A percentile compares a stretch with the other conserved stretches of the same genome.
Conservation (phyloP, 2,113 vertebrate species). For the cat (Felis catus) region DNA sequence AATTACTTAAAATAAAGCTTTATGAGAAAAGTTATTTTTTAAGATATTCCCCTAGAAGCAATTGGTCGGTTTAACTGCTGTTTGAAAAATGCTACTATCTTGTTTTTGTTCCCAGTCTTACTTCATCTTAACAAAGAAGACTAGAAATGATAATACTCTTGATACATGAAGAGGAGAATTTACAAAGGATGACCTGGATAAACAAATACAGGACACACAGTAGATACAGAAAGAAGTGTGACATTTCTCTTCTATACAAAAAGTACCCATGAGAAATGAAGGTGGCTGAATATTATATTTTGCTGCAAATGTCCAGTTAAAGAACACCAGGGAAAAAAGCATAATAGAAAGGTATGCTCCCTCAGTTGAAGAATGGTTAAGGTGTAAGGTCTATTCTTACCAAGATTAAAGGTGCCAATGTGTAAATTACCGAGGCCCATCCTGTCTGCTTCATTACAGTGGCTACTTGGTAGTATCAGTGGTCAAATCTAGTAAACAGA, state of each 20-base stretch:
- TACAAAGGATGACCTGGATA: not conserved
- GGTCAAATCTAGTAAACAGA: not conserved
- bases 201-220: not conserved
- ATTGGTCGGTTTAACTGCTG: not conserved
- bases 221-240: not conserved
- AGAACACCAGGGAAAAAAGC: not conserved
- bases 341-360: not conserved
- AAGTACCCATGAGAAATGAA: not conserved
- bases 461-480: not conserved
- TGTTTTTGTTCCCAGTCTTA: not conserved
- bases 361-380: not conserved
- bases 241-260: not conserved
- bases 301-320: not conserved
- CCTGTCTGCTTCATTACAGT: not conserved
- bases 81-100: not conserved
- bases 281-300: not conserved
- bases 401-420: not conserved
- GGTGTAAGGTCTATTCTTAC: not conserved
- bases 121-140: constrained; percentile 10
- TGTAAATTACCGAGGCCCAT: not conserved
- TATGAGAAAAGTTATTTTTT: not conserved
- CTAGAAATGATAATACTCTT: not conserved
- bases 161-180: not conserved
- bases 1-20: not conserved
- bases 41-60: not conserved